Evolutionary conservation across 37 sponge, comb jelly and placozoan genomes (phyloP), one percentile per base, ranked within the genome.

Genomic region (Beroe ovata): DNA sequence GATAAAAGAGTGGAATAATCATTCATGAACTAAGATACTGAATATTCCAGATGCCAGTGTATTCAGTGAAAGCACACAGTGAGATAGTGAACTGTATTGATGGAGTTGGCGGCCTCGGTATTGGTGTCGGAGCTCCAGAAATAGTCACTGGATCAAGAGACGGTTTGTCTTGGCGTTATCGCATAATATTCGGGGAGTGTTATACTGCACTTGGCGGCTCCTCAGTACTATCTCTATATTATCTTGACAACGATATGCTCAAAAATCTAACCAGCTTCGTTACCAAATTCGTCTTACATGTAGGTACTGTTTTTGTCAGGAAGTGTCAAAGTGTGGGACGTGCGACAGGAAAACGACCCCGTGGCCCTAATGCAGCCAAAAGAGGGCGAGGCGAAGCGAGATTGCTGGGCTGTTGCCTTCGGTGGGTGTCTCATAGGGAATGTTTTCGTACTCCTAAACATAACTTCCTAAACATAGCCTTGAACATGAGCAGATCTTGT

Each of bases 361-460:
- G 99, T 99, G 59, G 99, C 99, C 20, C 89, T 88, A 41, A 99
- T 99, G 99, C 94, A 95, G 60, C 96, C 99, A 39, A 96, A 94
- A 0, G 93, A 95, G 60, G 95, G 95, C 14, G 95, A 95, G 81
- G 89, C 89, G 40, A 93, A 90, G 41, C 92, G 99, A 88, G 99
- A 99, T 64, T 99, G 99, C 77, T 99, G 99, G 99, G 90, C 94
- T 26, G 99, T 99, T 18, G 92, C 95, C 16, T 95, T 99, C 60
- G 96, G 96, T 95, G 29, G 28, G n/a, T n/a, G n/a, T n/a, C n/a
- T n/a, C n/a, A n/a, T n/a, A n/a, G n/a, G n/a, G n/a, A n/a, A n/a
- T n/a, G n/a, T n/a, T n/a, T n/a, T n/a, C n/a, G n/a, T n/a, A n/a
- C n/a, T n/a, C n/a, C n/a, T n/a, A n/a, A n/a, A n/a, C n/a, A n/a